Evolutionary conservation across 1,140 invertebrate species (phyloP), one percentile per base, ranked within the genome.

Genomic region (Aphidius ervi): DNA sequence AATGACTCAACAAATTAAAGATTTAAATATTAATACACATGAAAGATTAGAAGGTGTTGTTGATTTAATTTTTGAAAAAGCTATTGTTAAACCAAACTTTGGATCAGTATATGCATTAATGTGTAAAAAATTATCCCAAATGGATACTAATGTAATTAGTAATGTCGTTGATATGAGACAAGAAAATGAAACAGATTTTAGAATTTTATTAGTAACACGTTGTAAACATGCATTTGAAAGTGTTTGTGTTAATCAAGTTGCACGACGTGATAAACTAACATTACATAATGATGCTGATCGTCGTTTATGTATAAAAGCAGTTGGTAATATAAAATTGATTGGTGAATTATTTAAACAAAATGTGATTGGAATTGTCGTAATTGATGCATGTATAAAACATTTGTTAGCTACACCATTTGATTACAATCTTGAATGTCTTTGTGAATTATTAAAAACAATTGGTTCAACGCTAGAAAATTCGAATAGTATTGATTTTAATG

Each of bases 281-380:
- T n/a, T n/a, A n/a, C n/a, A n/a, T n/a, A n/a, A 92, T 69, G 89
- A 92, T 70, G 83, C n/a, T n/a, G n/a, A n/a, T n/a, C n/a, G n/a
- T n/a, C n/a, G n/a, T n/a, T n/a, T n/a, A n/a, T n/a, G n/a, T n/a
- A n/a, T n/a, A n/a, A n/a, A n/a, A n/a, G n/a, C n/a, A n/a, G n/a
- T n/a, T n/a, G n/a, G n/a, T n/a, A n/a, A n/a, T n/a, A n/a, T n/a
- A n/a, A n/a, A n/a, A n/a, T 88, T 93, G 79, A 87, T 90, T 81
- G 94, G 93, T 62, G 96, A 98, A 81, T 81, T 98, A 9, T 98
- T 91, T 71, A 98, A 96, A 78, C 84, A 94, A n/a, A n/a, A n/a
- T n/a, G n/a, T n/a, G n/a, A n/a, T n/a, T n/a, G n/a, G n/a, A n/a
- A n/a, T n/a, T n/a, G n/a, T n/a, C n/a, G n/a, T n/a, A n/a, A n/a